Conservation (phyloP, 1,140 invertebrate species). For the Drosophila kurseongensis region DNA sequence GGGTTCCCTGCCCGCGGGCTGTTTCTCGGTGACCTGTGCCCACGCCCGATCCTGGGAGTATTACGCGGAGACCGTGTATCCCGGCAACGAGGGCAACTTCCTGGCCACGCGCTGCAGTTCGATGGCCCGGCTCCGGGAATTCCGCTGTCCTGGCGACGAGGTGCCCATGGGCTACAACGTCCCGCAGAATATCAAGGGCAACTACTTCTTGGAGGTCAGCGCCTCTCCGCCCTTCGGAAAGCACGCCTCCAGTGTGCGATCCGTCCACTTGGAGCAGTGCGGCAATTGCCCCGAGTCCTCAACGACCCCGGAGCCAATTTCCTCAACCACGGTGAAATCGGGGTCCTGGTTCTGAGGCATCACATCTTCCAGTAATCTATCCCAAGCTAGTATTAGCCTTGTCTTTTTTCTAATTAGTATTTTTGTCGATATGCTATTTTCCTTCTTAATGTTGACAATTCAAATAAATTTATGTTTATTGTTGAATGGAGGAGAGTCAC, state of each 20-base stretch:
- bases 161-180: slow-evolving; percentile 75
- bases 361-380: not conserved
- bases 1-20: slow-evolving; percentile 84
- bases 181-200: slow-evolving; percentile 62
- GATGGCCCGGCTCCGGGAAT: slow-evolving; percentile 43
- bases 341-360: not conserved
- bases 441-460: slow-evolving; percentile 63
- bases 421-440: slow-evolving; percentile 20
- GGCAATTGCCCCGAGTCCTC: slow-evolving; percentile 35
- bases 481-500: not conserved
- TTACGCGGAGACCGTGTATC: slow-evolving; percentile 87
- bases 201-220: slow-evolving; percentile 74
- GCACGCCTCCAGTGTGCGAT: not conserved
- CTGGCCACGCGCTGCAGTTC: slow-evolving; percentile 69
- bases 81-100: slow-evolving; percentile 78
- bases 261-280: slow-evolving; percentile 9
- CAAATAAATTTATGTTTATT: slow-evolving; percentile 64
- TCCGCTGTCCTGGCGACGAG: slow-evolving; percentile 49
- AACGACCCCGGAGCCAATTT: not conserved
- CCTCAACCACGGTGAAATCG: not conserved
- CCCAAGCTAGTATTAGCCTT: not conserved
- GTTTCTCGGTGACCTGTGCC: slow-evolving; percentile 86
- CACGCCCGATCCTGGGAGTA: slow-evolving; percentile 87
- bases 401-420: not conserved
- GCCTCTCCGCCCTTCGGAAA: slow-evolving; percentile 55